phyloP scores from a whole-genome alignment of 2,797 vertebrate genomes.

The Sebastes trivittatus region DNA sequence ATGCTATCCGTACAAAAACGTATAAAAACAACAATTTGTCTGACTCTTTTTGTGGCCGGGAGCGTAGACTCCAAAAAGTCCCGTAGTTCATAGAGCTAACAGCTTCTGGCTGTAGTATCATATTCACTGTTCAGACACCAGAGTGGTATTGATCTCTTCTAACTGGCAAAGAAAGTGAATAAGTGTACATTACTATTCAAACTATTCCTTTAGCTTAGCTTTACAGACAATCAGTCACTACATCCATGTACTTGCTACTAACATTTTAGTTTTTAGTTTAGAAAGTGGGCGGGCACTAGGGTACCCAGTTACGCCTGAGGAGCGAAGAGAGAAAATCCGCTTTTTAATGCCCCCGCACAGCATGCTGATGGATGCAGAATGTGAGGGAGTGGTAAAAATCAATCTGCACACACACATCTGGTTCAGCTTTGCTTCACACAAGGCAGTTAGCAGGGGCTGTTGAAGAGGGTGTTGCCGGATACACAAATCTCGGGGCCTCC shows the following conservation, averaged over 20 bases:
- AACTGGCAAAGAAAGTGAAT: neutral
- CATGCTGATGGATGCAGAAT: constrained; percentile 75
- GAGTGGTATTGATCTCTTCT: neutral
- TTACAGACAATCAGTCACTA: neutral
- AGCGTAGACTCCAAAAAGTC: neutral
- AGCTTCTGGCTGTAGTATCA: neutral
- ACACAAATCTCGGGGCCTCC: constrained; percentile 72
- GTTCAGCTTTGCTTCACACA: constrained; percentile 80
- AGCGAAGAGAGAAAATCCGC: constrained; percentile 39
- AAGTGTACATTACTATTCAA: neutral
- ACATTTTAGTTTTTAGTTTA: constrained; percentile 18
- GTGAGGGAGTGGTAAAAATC: constrained; percentile 73
- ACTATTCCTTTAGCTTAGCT: neutral
- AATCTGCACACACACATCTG: constrained; percentile 77
- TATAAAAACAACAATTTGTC: neutral
- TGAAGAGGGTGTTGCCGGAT: constrained; percentile 81
- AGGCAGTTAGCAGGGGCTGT: constrained; percentile 74
- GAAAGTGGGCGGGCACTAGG: neutral
- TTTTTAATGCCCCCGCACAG: constrained; percentile 58
- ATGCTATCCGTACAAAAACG: neutral
- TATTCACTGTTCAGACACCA: neutral
- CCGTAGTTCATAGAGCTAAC: neutral
- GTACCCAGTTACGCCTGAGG: constrained; percentile 19
- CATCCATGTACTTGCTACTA: neutral
- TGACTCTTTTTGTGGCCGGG: neutral